Conservation (phyloP, 1,140 invertebrate genomes). For the Notospermus geniculatus region DNA sequence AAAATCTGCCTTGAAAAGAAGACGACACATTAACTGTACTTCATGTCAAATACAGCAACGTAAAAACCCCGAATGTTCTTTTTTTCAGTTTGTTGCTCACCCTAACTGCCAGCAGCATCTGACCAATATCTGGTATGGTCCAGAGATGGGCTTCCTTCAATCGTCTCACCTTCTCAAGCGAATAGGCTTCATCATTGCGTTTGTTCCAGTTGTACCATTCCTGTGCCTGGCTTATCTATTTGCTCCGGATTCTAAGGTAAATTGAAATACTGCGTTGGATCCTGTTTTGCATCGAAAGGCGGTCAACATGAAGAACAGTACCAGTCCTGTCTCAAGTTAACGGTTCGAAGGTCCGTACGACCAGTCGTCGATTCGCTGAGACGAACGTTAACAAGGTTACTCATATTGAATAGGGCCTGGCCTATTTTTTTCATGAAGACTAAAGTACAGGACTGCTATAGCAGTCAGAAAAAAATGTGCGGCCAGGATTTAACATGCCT, state of each 20-base stretch:
- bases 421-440: background rate
- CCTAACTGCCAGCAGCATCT: conserved; percentile 97
- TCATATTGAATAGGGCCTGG: no score
- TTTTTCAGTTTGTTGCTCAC: conserved; percentile 83
- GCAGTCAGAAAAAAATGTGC: background rate
- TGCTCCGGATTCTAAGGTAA: conserved; percentile 78
- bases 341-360: no score
- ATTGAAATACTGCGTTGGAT: no score
- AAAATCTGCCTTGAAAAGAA: no score
- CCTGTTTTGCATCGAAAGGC: no score
- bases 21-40: no score
- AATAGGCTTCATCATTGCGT: conserved; percentile 81
- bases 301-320: no score
- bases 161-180: conserved; percentile 82
- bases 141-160: conserved; percentile 90
- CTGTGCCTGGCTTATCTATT: conserved; percentile 90
- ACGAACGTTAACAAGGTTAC: no score
- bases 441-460: background rate
- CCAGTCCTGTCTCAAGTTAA: no score
- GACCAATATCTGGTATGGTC: conserved; percentile 98
- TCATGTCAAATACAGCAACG: no score
- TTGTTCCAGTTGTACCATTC: conserved; percentile 91
- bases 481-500: background rate
- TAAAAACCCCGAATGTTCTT: background rate
- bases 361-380: no score